Evolutionary conservation across 1,140 invertebrate genomes (phyloP).

Genomic region (Halictus rubicundus): DNA sequence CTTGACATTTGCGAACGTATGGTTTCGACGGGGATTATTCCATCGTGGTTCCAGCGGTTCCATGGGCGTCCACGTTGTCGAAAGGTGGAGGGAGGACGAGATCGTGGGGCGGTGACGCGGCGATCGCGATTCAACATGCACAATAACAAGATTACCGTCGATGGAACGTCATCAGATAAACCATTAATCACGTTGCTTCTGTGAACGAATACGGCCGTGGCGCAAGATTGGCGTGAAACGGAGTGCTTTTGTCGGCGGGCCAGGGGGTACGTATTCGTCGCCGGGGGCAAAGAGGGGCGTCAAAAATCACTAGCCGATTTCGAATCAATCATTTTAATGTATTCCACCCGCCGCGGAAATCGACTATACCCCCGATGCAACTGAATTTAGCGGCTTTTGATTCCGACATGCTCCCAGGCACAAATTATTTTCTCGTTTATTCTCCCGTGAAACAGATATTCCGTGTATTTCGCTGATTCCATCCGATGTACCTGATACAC

Average conservation of each 20-base stretch:
- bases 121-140: constrained; percentile 3
- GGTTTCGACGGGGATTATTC: background rate
- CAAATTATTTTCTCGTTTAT: constrained; percentile 49
- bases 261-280: background rate
- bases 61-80: background rate
- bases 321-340: constrained; percentile 54
- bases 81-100: background rate
- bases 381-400: constrained; percentile 47
- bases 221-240: constrained; percentile 26
- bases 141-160: constrained; percentile 32
- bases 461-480: constrained; percentile 20
- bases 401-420: constrained; percentile 9
- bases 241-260: constrained; percentile 35
- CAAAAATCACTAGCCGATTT: constrained; percentile 46
- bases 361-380: constrained; percentile 29
- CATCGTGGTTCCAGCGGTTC: background rate
- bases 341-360: constrained; percentile 32
- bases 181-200: constrained; percentile 35
- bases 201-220: background rate
- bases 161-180: constrained; percentile 28
- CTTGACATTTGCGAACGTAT: no score
- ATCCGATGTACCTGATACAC: background rate
- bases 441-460: constrained; percentile 49
- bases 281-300: background rate
- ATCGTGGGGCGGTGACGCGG: background rate